Evolutionary conservation across 2,797 vertebrate species (phyloP), one percentile per base, ranked within the genome.

Genomic region (Hirundo rustica): DNA sequence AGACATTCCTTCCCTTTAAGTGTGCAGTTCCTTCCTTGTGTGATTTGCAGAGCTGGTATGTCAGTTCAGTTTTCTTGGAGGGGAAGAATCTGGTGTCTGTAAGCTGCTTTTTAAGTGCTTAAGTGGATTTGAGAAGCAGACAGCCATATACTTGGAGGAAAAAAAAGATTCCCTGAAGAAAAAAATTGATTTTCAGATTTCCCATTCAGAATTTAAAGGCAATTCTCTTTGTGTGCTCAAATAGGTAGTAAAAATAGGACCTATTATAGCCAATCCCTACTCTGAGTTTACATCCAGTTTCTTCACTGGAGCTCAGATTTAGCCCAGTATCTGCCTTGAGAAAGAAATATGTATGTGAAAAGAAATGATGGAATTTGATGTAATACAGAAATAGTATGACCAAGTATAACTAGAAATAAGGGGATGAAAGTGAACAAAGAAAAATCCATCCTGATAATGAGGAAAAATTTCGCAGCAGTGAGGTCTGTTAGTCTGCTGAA

Each of bases 381-480:
- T 79, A 71, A 84, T 79, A 67, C 14, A 81, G 80, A 92, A 92
- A 82, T 87, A 58, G 53, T 71, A 40, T 20, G 80, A 73, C 77
- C n/a, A 84, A 58, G 74, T 92, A 85, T 67, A 94, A 74, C 85
- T 76, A 74, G 70, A 91, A 92, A 76, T 86, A 84, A 74, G 1
- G 3, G 71, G 53, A 86, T 93, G 71, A 95, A 92, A 93, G 67
- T 55, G 89, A 95, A 94, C 58, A 90, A 90, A 92, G 83, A 64
- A 93, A 95, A 94, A 85, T 80, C 77, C 11, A 7, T 95, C 85
- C 88, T 85, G 83, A 95, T 94, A 96, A 95, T 89, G 85, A 96
- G 77, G 67, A 92, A 86, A 92, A 95, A 90, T 71, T 82, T 95
- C 57, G 40, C 74, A 88, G 71, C 88, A 71, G 71, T 90, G 91